phyloP scores from a whole-genome alignment of 2,888 invertebrate species.

The Himalopsyche anomala region DNA sequence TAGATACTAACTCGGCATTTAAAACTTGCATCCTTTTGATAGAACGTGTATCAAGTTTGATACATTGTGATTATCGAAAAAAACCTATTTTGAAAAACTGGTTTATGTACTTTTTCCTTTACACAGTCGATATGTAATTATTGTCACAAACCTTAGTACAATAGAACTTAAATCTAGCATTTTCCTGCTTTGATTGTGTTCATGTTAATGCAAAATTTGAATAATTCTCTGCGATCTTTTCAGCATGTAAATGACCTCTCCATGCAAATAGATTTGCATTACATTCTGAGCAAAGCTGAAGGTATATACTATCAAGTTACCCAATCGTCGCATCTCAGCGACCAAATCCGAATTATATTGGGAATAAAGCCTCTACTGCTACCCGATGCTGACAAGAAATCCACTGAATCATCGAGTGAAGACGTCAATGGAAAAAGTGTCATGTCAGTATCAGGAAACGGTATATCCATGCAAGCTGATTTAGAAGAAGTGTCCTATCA shows the following conservation, averaged over 20 bases:
- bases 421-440: constrained; percentile 67
- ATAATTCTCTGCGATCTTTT: constrained; percentile 67
- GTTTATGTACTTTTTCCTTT: no score
- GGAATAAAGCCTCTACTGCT: constrained; percentile 76
- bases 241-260: constrained; percentile 98
- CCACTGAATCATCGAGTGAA: constrained; percentile 56
- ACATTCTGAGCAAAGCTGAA: constrained; percentile 91
- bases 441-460: constrained; percentile 57
- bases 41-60: no score
- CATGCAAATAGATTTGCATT: constrained; percentile 88
- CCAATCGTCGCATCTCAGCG: constrained; percentile 82
- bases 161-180: background rate
- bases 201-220: background rate
- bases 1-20: no score
- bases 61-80: no score
- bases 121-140: no score
- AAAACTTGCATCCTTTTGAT: no score
- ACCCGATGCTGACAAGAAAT: constrained; percentile 46
- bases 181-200: constrained; percentile 4
- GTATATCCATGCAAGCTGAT: constrained; percentile 70
- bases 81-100: no score
- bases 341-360: constrained; percentile 83
- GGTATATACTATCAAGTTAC: constrained; percentile 93
- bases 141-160: background rate
- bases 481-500: constrained; percentile 79